Conservation (phyloP, 2,888 invertebrate species). For the Carabus problematicus region DNA sequence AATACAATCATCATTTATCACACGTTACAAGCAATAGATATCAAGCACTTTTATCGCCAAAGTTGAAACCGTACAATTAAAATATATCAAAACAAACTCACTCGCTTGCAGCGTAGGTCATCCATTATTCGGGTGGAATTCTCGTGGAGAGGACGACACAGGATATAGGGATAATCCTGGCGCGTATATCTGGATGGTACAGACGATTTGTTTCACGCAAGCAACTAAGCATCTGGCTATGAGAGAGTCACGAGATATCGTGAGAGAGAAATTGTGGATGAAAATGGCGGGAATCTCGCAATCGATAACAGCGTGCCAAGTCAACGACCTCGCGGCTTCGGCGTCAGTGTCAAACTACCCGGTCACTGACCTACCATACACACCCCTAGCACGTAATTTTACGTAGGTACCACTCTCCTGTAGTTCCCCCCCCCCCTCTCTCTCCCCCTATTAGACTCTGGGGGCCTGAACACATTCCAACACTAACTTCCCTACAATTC, state of each 20-base stretch:
- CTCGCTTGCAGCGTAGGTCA: too few species aligned
- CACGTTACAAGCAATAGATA: too few species aligned
- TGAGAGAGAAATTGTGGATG: not conserved
- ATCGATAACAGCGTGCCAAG: slow-evolving; percentile 16
- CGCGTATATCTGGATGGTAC: too few species aligned
- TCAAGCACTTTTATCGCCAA: too few species aligned
- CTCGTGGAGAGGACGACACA: not conserved
- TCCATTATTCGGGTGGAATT: too few species aligned
- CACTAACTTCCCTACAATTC: too few species aligned
- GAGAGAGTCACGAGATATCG: not conserved
- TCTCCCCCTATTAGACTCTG: too few species aligned
- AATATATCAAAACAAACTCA: too few species aligned
- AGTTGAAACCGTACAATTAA: too few species aligned
- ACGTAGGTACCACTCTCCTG: slow-evolving; percentile 6
- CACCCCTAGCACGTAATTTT: slow-evolving; percentile 30
- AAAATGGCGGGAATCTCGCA: slow-evolving; percentile 17
- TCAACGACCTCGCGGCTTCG: slow-evolving; percentile 28
- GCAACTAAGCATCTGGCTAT: not conserved
- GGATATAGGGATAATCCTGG: not conserved
- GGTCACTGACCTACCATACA: slow-evolving; percentile 41
- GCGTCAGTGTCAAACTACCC: slow-evolving; percentile 37
- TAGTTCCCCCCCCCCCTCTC: too few species aligned
- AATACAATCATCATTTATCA: too few species aligned
- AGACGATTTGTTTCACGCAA: not conserved
- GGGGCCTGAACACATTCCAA: too few species aligned